Evolutionary conservation across 2,797 vertebrate genomes (phyloP).

Genomic region (Acrocephalus scirpaceus): DNA sequence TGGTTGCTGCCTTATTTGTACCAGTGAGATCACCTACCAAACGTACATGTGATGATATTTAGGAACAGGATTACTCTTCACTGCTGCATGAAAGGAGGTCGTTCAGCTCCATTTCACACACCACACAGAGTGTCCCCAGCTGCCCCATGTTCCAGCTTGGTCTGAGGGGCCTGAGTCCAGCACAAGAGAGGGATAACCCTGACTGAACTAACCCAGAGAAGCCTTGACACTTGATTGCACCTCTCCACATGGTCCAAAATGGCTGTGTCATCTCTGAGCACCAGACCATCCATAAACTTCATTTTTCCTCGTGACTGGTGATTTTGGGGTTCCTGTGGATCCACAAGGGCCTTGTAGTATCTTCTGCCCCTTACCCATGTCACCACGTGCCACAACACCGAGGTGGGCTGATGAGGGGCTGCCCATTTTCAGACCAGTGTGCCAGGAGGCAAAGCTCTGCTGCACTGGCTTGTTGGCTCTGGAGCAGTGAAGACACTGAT

Average conservation of each 20-base stretch:
- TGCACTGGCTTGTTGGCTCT: background rate
- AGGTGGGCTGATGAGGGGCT: background rate
- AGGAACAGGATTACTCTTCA: background rate
- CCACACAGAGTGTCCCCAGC: no score
- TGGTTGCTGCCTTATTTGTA: background rate
- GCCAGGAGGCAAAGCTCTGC: background rate
- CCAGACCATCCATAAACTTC: background rate
- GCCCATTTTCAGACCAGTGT: background rate
- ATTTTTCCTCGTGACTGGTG: rapidly evolving
- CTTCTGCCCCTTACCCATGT: background rate
- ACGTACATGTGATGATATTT: rapidly evolving
- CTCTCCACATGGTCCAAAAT: background rate
- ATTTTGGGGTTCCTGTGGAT: background rate
- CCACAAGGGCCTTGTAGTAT: background rate
- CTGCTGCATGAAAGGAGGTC: background rate
- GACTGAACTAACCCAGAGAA: background rate
- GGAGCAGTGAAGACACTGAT: background rate
- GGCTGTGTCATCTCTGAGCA: background rate
- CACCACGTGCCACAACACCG: background rate
- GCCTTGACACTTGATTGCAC: background rate
- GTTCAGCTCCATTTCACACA: background rate
- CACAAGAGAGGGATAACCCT: background rate
- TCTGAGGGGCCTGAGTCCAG: background rate
- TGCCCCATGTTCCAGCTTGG: background rate
- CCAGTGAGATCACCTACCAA: background rate